Percentiles rank a stretch among this genome's conserved stretches.
phyloP scores from a whole-genome alignment of 2,888 invertebrate species.

The Mycalesis mineus region DNA sequence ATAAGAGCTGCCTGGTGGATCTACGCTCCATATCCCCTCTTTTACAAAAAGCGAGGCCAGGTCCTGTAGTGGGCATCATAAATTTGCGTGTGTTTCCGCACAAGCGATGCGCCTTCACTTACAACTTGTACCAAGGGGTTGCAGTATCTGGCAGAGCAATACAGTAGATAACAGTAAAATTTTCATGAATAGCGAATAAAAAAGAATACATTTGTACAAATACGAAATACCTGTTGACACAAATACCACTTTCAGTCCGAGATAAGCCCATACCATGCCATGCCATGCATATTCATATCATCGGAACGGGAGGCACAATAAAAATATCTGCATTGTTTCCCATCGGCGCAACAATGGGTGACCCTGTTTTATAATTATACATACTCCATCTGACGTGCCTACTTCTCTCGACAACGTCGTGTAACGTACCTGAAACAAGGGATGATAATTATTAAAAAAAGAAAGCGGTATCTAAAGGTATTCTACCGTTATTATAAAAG shows the following conservation, averaged over 20 bases:
- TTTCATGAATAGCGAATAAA: too few relatives aligned
- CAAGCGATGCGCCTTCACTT: too few relatives aligned
- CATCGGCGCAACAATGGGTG: constrained; percentile 9
- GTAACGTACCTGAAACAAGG: constrained; percentile 20
- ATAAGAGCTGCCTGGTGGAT: too few relatives aligned
- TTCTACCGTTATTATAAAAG: too few relatives aligned
- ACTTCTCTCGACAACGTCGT: constrained; percentile 1
- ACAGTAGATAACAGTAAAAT: too few relatives aligned
- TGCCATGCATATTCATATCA: constrained; percentile 11
- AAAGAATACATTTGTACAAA: not conserved
- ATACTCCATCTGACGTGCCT: constrained; percentile 1
- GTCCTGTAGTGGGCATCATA: too few relatives aligned
- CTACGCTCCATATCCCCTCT: too few relatives aligned
- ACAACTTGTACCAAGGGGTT: too few relatives aligned
- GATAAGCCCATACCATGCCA: constrained; percentile 4
- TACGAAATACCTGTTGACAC: constrained; percentile 3
- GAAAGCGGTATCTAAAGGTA: not conserved
- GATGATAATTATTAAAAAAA: not conserved
- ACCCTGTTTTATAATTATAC: constrained; percentile 15
- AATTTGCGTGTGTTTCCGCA: too few relatives aligned
- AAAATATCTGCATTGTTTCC: constrained; percentile 10
- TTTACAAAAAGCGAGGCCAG: too few relatives aligned
- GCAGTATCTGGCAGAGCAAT: too few relatives aligned
- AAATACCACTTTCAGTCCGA: constrained; percentile 4
- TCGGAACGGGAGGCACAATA: constrained; percentile 7